Evolutionary conservation across 2,113 vertebrate genomes (phyloP), one percentile per base, ranked within the genome.

Genomic region (Oxyura jamaicensis): DNA sequence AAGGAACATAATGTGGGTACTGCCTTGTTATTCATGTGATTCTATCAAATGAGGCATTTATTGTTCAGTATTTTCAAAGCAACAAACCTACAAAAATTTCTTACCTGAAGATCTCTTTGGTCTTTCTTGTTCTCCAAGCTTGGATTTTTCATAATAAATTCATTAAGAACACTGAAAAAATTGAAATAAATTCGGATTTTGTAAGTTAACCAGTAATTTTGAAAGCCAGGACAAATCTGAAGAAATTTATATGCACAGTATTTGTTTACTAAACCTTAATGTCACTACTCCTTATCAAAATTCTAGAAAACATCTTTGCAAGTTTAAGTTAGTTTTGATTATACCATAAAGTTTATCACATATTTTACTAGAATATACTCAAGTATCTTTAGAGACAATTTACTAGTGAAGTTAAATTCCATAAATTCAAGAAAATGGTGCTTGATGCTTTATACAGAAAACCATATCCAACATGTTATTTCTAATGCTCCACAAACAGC

Each of bases 131-230:
- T 99, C 94, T 99, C 99, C 94, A 99, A 96, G 86, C 98, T 99
- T 66, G 99, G 99, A 88, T 99, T 99, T 98, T 99, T 99, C 98
- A 99, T 98, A 91, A 99, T 99, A 88, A 99, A 99, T 90, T 99
- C 99, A 97, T 99, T 99, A 68, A 99, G 97, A 97, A 99, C 98
- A 76, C 99, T 99, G 88, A 90, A 91, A 85, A 80, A 84, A 35
- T 0, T 48, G 28, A 89, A 67, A 17, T 22, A 68, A 42, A 74
- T 25, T 66, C 0, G 5, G 10, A 65, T 68, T 89, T 78, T 85
- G 52, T 26, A 66, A n/a, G 56, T 72, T 93, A 79, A 74, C 56
- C 67, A 46, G 42, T 52, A 73, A 26, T 67, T 94, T 83, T 76
- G 85, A 94, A 83, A 85, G 79, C 53, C 33, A 95, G 23, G 19